A percentile compares a stretch with the other conserved stretches of the same genome.
Conservation (phyloP, 2,113 vertebrate species). For the Camelus bactrianus region DNA sequence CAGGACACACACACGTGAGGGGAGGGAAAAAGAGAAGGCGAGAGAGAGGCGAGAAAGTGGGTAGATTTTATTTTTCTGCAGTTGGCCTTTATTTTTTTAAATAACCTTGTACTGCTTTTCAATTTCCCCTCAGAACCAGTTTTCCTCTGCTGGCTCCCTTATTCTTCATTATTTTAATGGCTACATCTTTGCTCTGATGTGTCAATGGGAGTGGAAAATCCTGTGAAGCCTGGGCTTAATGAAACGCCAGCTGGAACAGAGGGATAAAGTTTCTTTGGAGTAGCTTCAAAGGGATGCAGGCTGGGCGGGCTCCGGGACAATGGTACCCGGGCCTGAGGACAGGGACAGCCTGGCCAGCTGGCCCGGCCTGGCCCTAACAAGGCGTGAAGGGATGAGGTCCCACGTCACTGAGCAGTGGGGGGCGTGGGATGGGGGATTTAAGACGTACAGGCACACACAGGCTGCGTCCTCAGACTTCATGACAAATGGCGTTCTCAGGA, state of each 20-base stretch:
- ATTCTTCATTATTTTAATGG: slow-evolving; percentile 86
- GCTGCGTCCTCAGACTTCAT: slow-evolving; percentile 21
- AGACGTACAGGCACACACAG: not conserved
- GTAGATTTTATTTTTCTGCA: slow-evolving; percentile 46
- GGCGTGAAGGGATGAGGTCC: slow-evolving; percentile 81
- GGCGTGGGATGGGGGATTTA: not conserved
- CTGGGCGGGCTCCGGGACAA: slow-evolving; percentile 77
- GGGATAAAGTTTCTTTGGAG: slow-evolving; percentile 89
- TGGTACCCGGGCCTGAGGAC: slow-evolving; percentile 79
- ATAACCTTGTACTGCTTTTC: slow-evolving; percentile 82
- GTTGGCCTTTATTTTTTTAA: slow-evolving; percentile 78
- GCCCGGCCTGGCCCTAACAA: slow-evolving; percentile 73
- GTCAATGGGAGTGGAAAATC: slow-evolving; percentile 88
- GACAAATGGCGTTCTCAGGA: slow-evolving; percentile 62
- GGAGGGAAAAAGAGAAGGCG: not conserved
- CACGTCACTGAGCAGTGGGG: slow-evolving; percentile 53
- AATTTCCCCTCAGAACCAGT: slow-evolving; percentile 73
- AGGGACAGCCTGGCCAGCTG: slow-evolving; percentile 83
- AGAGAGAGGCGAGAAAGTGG: not conserved
- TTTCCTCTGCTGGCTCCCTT: not conserved
- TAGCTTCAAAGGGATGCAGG: slow-evolving; percentile 84
- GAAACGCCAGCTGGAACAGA: slow-evolving; percentile 88
- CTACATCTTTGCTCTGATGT: slow-evolving; percentile 85
- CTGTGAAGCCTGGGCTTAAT: slow-evolving; percentile 86
- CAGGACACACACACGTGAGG: slow-evolving; percentile 19